phyloP scores from a whole-genome alignment of 2,888 invertebrate species.

The Eurois occulta region DNA sequence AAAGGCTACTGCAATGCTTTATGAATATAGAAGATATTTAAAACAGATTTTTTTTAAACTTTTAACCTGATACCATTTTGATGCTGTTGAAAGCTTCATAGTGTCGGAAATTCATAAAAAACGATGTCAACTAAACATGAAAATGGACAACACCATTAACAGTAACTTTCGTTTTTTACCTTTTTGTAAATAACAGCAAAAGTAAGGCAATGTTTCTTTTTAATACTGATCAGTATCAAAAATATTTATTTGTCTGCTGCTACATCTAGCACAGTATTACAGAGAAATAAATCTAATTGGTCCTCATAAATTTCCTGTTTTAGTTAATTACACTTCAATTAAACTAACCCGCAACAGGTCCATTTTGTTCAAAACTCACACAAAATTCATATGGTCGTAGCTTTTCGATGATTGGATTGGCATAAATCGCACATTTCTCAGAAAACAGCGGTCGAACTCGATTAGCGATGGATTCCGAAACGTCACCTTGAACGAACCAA shows the following conservation, averaged over 20 bases:
- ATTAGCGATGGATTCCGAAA: constrained; percentile 39
- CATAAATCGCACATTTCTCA: constrained; percentile 45
- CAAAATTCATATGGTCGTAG: constrained; percentile 77
- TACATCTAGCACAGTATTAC: not conserved
- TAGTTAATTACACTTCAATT: not conserved
- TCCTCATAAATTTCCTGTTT: not conserved
- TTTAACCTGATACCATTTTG: not conserved
- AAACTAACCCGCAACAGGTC: constrained; percentile 56
- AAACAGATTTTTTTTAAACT: not conserved
- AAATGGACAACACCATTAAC: not conserved
- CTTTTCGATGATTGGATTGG: constrained; percentile 68
- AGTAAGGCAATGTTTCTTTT: too few species aligned
- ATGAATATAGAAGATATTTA: not conserved
- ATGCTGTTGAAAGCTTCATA: not conserved
- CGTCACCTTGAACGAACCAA: constrained; percentile 48
- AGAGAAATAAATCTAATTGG: not conserved
- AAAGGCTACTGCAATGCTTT: not conserved
- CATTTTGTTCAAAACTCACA: constrained; percentile 49
- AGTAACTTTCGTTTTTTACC: not conserved
- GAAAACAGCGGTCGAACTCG: constrained; percentile 39
- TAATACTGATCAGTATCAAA: not conserved
- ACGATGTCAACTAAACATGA: not conserved
- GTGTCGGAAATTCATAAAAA: not conserved
- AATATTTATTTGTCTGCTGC: too few species aligned
- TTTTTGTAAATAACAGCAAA: not conserved